These are phyloP conservation scores for Clarias macrocephalus DNA, from an alignment of 2,113 vertebrate species.

Conservation along the genomic window DNA sequence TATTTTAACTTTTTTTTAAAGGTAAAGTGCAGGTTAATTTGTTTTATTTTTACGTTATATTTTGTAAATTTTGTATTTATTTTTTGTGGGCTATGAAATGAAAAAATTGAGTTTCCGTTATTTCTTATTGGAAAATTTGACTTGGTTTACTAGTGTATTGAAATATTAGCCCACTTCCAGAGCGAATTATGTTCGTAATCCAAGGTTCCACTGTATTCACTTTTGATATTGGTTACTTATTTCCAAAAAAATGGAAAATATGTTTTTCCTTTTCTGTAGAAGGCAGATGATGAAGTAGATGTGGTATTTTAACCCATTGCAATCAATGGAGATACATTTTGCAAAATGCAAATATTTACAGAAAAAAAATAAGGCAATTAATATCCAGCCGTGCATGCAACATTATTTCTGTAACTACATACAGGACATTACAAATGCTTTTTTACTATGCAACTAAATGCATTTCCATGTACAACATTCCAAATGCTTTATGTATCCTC, in stretches of 20 bases:
- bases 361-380: constrained; percentile 68
- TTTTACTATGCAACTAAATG: constrained; percentile 58
- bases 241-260: constrained; percentile 50
- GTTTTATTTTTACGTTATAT: too few species aligned
- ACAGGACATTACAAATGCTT: constrained; percentile 52
- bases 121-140: too few species aligned
- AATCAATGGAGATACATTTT: constrained; percentile 78
- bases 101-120: too few species aligned
- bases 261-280: constrained; percentile 61
- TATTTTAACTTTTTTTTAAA: too few species aligned
- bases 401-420: constrained; percentile 61
- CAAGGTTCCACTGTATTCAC: constrained; percentile 7
- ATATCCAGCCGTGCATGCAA: constrained; percentile 70
- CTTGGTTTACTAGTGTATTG: too few species aligned
- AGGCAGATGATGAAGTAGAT: constrained; percentile 59
- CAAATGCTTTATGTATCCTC: constrained; percentile 61
- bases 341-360: constrained; percentile 73
- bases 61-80: too few species aligned
- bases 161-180: too few species aligned
- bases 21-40: too few species aligned
- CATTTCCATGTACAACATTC: constrained; percentile 47
- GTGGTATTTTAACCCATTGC: constrained; percentile 69
- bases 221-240: constrained; percentile 46
- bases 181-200: too few species aligned
- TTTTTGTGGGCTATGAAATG: too few species aligned